Percentiles rank a stretch among this genome's conserved stretches.
Conservation (phyloP, 2,113 vertebrate genomes). For the Equus quagga region DNA sequence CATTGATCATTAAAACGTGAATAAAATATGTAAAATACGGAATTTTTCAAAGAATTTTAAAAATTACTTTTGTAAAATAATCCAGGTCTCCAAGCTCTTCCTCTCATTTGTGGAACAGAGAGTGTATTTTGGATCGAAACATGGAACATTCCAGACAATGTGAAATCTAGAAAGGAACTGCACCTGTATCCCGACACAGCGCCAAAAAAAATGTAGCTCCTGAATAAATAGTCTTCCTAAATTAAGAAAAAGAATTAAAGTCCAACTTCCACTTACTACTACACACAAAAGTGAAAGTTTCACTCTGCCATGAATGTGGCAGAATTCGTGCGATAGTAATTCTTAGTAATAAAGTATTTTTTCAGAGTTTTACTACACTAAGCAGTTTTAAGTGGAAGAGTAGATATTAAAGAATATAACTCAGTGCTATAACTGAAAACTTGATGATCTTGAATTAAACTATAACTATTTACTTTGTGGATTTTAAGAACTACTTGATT, state of each 20-base stretch:
- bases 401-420: neutral
- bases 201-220: constrained; percentile 60
- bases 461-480: constrained; percentile 1
- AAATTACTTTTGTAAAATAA: constrained; percentile 38
- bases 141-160: constrained; percentile 77
- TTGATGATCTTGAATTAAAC: neutral
- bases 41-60: neutral
- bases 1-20: neutral
- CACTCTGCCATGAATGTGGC: neutral
- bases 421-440: neutral
- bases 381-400: constrained; percentile 17
- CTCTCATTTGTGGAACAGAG: constrained; percentile 61
- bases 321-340: neutral
- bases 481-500: neutral
- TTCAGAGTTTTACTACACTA: neutral
- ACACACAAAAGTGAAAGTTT: constrained; percentile 67
- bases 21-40: neutral
- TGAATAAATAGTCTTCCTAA: constrained; percentile 62
- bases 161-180: constrained; percentile 74
- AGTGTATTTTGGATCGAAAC: constrained; percentile 79
- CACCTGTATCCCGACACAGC: constrained; percentile 69
- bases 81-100: constrained; percentile 53
- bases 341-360: neutral
- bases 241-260: constrained; percentile 45
- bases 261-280: neutral